Evolutionary conservation across 2,888 invertebrate species (phyloP).

Genomic region (Spilosoma lubricipeda): DNA sequence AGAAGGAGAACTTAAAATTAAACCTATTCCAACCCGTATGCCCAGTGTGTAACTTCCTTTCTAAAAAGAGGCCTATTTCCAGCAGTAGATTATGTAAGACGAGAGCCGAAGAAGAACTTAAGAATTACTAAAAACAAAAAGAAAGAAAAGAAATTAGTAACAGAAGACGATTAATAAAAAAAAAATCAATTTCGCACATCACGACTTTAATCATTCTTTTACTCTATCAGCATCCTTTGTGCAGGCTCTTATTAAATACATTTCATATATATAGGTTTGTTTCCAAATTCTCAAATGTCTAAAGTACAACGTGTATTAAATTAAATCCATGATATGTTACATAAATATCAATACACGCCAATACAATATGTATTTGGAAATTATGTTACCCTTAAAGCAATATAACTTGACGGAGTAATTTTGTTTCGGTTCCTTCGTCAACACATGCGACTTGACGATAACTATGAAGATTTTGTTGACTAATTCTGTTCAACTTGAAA

Average conservation of each 20-base stretch:
- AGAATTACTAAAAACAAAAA: neutral
- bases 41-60: too few species aligned
- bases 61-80: too few species aligned
- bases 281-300: neutral
- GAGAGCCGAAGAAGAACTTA: too few species aligned
- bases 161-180: neutral
- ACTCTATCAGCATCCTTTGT: neutral
- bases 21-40: too few species aligned
- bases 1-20: too few species aligned
- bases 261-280: neutral
- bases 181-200: neutral
- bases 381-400: neutral
- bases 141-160: neutral
- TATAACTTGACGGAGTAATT: conserved; percentile 14
- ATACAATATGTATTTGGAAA: conserved; percentile 5
- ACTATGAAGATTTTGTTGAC: conserved; percentile 39
- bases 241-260: neutral
- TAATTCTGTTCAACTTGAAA: conserved; percentile 52
- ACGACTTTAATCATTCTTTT: neutral
- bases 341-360: neutral
- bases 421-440: conserved; percentile 5
- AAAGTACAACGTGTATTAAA: neutral
- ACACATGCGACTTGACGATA: conserved; percentile 28
- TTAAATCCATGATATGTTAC: neutral
- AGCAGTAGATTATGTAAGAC: too few species aligned